Evolutionary conservation across 2,797 vertebrate species (phyloP).

Genomic region (Carduelis carduelis): DNA sequence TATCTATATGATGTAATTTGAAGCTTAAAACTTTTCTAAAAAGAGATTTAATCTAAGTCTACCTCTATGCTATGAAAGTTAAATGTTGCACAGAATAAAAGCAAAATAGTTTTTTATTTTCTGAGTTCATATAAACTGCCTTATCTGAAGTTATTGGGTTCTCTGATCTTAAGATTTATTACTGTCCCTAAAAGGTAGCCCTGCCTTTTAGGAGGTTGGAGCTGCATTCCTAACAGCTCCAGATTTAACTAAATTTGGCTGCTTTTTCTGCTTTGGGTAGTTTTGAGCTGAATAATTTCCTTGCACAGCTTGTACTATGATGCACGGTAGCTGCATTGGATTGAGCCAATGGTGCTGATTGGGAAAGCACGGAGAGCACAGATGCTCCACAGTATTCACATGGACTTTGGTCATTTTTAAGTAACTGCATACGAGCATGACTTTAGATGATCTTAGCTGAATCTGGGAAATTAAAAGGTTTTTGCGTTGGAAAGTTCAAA

Average conservation of each 20-base stretch:
- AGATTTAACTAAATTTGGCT: background rate
- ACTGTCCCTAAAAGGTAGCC: background rate
- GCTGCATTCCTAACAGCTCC: background rate
- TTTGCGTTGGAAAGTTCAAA: background rate
- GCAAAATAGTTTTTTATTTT: background rate
- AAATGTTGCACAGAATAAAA: background rate
- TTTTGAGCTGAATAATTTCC: background rate
- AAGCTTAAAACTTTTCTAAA: background rate
- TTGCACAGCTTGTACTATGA: background rate
- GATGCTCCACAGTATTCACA: background rate
- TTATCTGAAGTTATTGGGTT: fast-evolving
- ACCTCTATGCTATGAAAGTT: background rate
- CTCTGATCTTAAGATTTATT: background rate
- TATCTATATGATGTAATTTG: background rate
- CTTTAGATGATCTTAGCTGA: background rate
- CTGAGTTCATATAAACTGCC: background rate
- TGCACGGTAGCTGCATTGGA: fast-evolving
- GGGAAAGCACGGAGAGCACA: background rate
- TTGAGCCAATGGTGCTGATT: background rate
- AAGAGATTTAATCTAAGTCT: background rate
- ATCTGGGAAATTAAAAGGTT: background rate
- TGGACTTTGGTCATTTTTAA: background rate
- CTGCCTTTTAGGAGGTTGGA: background rate
- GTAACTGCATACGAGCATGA: background rate
- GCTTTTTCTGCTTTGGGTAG: background rate